These are phyloP conservation scores for Lasius platythorax DNA, from an alignment of 2,888 invertebrate genomes.

Conservation along the genomic window DNA sequence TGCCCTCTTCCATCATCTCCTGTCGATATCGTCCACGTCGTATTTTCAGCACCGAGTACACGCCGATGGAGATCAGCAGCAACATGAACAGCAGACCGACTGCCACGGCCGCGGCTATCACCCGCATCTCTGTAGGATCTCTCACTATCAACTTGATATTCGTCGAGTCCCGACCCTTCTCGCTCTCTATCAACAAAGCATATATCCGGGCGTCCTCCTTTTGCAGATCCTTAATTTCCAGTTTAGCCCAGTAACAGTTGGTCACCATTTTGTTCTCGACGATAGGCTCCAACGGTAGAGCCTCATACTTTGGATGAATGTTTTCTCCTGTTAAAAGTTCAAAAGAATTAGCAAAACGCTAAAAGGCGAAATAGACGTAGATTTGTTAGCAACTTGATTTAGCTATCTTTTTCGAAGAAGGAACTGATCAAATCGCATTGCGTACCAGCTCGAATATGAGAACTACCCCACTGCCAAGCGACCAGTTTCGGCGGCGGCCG, in stretches of 20 bases:
- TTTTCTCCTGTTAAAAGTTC: constrained; percentile 79
- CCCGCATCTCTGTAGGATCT: constrained; percentile 82
- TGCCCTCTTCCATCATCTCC: constrained; percentile 81
- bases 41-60: constrained; percentile 78
- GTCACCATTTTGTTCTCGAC: constrained; percentile 82
- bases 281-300: constrained; percentile 82
- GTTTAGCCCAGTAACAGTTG: constrained; percentile 94
- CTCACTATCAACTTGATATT: constrained; percentile 81
- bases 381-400: background rate
- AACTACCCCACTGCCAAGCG: constrained; percentile 95
- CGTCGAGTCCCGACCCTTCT: constrained; percentile 91
- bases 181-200: constrained; percentile 94
- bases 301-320: constrained; percentile 83
- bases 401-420: background rate
- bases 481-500: constrained; percentile 92
- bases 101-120: constrained; percentile 82
- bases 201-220: constrained; percentile 95
- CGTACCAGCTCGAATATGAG: constrained; percentile 83
- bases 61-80: constrained; percentile 78
- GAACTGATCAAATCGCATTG: background rate
- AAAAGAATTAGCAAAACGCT: background rate
- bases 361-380: background rate
- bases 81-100: constrained; percentile 80
- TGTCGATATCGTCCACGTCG: constrained; percentile 79
- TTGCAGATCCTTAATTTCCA: constrained; percentile 91